Conservation (phyloP, 2,797 vertebrate species). For the Hippopotamyrus pictus region DNA sequence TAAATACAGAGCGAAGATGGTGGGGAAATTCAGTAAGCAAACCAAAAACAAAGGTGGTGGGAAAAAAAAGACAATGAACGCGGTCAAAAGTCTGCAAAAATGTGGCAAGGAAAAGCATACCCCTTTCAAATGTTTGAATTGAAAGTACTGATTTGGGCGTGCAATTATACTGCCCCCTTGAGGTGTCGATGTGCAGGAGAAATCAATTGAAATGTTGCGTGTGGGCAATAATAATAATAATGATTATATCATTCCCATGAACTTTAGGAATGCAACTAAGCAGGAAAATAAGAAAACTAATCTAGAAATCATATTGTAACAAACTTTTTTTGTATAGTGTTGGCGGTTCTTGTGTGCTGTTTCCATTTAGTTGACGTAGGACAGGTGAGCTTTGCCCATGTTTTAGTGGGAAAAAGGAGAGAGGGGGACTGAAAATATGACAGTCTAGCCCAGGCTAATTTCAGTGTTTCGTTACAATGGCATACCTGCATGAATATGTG, state of each 20-base stretch:
- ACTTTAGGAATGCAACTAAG: neutral
- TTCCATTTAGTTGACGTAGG: no score
- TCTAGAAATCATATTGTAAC: neutral
- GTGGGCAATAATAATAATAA: neutral
- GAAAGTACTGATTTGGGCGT: constrained; percentile 18
- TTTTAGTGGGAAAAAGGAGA: no score
- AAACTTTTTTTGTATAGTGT: no score
- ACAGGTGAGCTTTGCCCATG: no score
- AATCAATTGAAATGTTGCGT: neutral
- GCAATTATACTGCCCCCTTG: constrained; percentile 52
- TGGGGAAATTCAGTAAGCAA: neutral
- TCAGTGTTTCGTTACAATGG: no score
- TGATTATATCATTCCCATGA: neutral
- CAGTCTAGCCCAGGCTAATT: no score
- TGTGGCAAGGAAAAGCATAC: neutral
- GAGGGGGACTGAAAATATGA: no score
- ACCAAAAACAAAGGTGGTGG: neutral
- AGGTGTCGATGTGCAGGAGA: constrained; percentile 41
- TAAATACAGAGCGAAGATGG: neutral
- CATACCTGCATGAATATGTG: no score
- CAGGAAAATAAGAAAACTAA: neutral
- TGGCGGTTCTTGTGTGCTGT: no score
- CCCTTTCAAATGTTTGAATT: neutral
- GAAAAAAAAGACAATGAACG: neutral
- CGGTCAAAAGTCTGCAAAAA: neutral